Conservation (phyloP, 1,140 invertebrate genomes). For the Orchestia grillus region DNA sequence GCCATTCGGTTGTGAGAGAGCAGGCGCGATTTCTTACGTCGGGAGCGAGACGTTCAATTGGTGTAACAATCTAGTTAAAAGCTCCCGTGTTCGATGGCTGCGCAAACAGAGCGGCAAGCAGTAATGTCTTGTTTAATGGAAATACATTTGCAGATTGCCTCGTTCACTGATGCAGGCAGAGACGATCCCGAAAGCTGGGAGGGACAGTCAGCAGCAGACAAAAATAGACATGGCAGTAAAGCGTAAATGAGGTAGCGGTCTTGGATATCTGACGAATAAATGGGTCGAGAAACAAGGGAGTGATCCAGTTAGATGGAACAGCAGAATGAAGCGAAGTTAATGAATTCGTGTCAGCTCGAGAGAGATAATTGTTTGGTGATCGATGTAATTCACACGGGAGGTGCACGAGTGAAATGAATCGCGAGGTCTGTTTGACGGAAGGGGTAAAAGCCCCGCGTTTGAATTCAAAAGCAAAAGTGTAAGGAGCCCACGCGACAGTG, state of each 20-base stretch:
- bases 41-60: not conserved
- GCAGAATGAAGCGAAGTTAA: not conserved
- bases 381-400: too few relatives aligned
- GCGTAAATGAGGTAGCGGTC: not conserved
- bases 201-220: not conserved
- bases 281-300: not conserved
- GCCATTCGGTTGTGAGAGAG: not conserved
- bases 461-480: too few relatives aligned
- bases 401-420: too few relatives aligned
- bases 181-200: not conserved
- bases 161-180: not conserved
- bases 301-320: not conserved
- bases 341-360: not conserved
- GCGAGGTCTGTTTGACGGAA: too few relatives aligned
- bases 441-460: too few relatives aligned
- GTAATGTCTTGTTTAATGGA: conserved; percentile 48
- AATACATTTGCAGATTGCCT: conserved; percentile 49
- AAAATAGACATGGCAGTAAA: not conserved
- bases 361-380: not conserved
- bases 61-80: conserved; percentile 54
- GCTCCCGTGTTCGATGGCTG: conserved; percentile 44
- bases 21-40: not conserved
- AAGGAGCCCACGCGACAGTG: too few relatives aligned
- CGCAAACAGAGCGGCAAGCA: conserved; percentile 39
- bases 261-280: not conserved